These are phyloP conservation scores for Labeo rohita DNA, from an alignment of 2,113 vertebrate species.

Conservation along the genomic window DNA sequence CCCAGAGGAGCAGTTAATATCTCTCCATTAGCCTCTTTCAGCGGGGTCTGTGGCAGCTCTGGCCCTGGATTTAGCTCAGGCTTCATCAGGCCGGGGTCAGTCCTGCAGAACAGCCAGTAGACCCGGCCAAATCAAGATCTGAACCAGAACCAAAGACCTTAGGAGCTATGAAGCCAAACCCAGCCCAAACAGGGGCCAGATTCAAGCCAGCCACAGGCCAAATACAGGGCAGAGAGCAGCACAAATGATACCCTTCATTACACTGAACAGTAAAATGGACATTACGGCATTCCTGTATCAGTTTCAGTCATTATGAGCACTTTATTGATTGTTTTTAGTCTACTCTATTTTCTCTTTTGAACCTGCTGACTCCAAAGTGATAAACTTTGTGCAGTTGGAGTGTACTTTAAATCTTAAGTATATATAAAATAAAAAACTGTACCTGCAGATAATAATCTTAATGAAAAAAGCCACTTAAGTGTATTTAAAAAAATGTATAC, in stretches of 20 bases:
- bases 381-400: not conserved
- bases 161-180: conserved; percentile 1
- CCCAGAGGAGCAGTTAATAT: conserved; percentile 44
- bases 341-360: not conserved
- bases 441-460: too few relatives aligned
- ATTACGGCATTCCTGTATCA: not conserved
- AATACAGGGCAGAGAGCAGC: not conserved
- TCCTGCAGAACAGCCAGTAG: not conserved
- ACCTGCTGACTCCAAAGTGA: not conserved
- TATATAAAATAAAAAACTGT: too few relatives aligned
- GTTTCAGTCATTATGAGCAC: not conserved
- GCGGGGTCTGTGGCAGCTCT: conserved; percentile 8
- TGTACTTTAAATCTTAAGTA: not conserved
- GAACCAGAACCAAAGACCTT: conserved; percentile 32
- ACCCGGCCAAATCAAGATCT: conserved; percentile 59
- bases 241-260: conserved; percentile 4
- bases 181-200: conserved; percentile 5
- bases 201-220: conserved; percentile 10
- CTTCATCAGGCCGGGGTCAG: conserved; percentile 22
- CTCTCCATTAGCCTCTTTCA: conserved; percentile 25
- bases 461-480: too few relatives aligned
- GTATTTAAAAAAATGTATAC: too few relatives aligned
- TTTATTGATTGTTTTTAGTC: not conserved
- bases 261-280: not conserved
- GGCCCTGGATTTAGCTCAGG: conserved; percentile 1